Evolutionary conservation across 2,797 vertebrate species (phyloP), one percentile per base, ranked within the genome.

Genomic region (Ciconia nigra): DNA sequence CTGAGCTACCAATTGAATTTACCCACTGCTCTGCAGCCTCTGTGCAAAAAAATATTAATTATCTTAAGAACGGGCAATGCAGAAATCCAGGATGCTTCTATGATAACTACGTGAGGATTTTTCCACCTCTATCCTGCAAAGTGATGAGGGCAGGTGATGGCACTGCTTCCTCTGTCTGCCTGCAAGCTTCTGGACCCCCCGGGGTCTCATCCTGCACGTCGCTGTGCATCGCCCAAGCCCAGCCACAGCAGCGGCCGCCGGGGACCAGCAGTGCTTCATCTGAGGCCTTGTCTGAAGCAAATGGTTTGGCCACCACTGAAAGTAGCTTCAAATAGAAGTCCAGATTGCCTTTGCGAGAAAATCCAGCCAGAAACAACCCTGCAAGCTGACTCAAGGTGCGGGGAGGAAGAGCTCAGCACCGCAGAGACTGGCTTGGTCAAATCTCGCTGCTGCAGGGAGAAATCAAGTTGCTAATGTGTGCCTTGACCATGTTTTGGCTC

Each of bases 171-270:
- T 41, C 59, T 17, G 15, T 2, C 71, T 1, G 1, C 33, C 47
- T n/a, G 44, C 25, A 16, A 49, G 19, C 58, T 74, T 14, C 69
- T 59, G 88, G 35, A 26, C 24, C 24, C 20, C 20, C 18, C 1
- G 0, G 28, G 70, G 37, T 22, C 76, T 63, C 77, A 44, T 55
- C 46, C 84, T 33, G 46, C 3, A 0, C 13, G 4, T 10, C 1
- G 2, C 78, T 31, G 70, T 7, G 63, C 65, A 16, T 24, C 7
- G 0, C 66, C 66, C 1, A 4, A 55, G 58, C 70, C 46, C 65
- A 21, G 47, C 33, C 25, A 11, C 15, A 4, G 24, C 20, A 6
- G 55, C 1, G 2, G 31, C 55, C 1, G 1, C 46, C 2, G 2
- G 28, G 20, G 20, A 76, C 9, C 26, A 15, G 24, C 14, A 0